Base-by-base conservation (phyloP, 2,888 invertebrate species). In the Dolomedes plantarius region DNA sequence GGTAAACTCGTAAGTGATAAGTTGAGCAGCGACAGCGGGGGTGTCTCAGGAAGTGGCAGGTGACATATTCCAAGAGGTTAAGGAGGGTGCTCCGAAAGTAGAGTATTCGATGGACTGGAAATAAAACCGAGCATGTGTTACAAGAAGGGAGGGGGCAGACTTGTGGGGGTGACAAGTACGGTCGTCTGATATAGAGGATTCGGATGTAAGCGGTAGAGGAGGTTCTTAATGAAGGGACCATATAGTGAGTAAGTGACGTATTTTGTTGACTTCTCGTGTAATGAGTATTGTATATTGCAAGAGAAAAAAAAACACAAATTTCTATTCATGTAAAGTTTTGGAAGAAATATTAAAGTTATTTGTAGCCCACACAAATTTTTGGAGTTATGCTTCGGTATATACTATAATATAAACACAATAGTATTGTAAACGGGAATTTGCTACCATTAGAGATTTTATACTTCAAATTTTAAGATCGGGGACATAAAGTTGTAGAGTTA, bases 131-230 rank as follows among this genome's bases (percentile, higher is more conserved):
- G 56, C 23, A 56, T 56, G 23, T 56, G 56, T 23, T 56, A 16
- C 23, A 19, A 5, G 56, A 23, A 2, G 23, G 23, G 56, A 23
- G 56, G 56, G 11, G 23, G 56, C 56, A 23, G 23, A 23, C 56
- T 56, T 19, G 56, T 56, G 56, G 56, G 56, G 56, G 56, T 56
- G 56, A 56, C 56, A 56, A 56, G 56, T 23, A 23, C 23, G 56
- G 23, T 23, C 5, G 56, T 23, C 23, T 56, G 56, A 56, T 56
- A 56, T 23, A 56, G 23, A 56, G 56, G 56, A 19, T 23, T 56
- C 23, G 56, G 56, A 56, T 56, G 56, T 23, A 23, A 23, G 56
- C 5, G 46, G 46, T 3, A 56, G 23, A 23, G 23, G 16, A 56
- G 23, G 7, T 56, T 3, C 23, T 56, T 23, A 56, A 56, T 56